Base-by-base conservation (phyloP, 2,888 invertebrate species). In the Resseliella maxima region DNA sequence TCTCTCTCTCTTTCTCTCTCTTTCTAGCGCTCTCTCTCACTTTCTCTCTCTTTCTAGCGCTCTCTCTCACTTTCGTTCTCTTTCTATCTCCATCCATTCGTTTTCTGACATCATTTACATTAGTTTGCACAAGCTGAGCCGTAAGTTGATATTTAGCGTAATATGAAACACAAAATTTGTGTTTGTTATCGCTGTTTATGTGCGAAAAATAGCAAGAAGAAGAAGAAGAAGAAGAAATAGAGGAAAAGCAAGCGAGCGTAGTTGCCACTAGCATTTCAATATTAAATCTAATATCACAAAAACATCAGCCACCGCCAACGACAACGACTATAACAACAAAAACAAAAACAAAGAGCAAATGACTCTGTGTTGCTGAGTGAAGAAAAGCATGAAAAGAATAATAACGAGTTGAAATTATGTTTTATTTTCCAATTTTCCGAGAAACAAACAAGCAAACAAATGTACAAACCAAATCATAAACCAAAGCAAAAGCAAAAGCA, bases 341-440 rank as follows among this genome's bases (percentile, higher is more conserved):
- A 36, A 36, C 81, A 18, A 18, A 6, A 36, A 81, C 1, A 81
- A 27, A 12, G 24, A 21, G 18, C 41, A 21, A 38, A 21, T 8
- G 24, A 5, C 24, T 59, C 2, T n/a, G 24, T 59, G 59, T 59
- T 59, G 59, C 59, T 24, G 3, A 59, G 59, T 38, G 38, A 38
- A 1, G 83, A n/a, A 36, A 83, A 83, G 24, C 83, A 83, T 38
- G 83, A 21, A 83, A 38, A 83, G 83, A 83, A 83, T 83, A 83
- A 83, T 38, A 83, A 83, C 83, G 41, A 83, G 83, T 83, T 38
- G 72, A 83, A 83, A n/a, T 83, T 83, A 24, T 83, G 24, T 83
- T 83, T 83, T 83, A 83, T 83, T 83, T 38, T 83, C 41, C 83
- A 83, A 83, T 83, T 83, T 83, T 72, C 72, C 31, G 31, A 72